phyloP scores from a whole-genome alignment of 2,797 vertebrate species.

The Todus mexicanus region DNA sequence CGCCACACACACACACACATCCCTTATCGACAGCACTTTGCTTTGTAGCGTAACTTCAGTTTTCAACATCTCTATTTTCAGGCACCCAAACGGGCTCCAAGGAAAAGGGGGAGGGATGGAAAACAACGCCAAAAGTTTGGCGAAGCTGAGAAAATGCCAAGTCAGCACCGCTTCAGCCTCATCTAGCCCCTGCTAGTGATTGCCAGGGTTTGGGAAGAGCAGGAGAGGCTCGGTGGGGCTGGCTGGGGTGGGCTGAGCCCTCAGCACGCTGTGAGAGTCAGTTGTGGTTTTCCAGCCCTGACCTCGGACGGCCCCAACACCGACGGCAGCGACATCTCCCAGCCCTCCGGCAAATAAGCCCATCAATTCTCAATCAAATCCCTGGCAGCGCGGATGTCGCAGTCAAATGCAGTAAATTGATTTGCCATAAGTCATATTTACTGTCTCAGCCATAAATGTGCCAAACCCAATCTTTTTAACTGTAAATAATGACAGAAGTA shows the following conservation, averaged over 20 bases:
- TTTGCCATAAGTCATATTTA: slow-evolving; percentile 45
- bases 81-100: neutral
- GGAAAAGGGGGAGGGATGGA: neutral
- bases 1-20: too few relatives aligned
- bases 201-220: neutral
- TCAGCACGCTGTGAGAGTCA: fast-evolving
- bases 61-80: neutral
- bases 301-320: fast-evolving
- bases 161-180: neutral
- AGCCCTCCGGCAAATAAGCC: neutral
- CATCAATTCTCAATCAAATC: neutral
- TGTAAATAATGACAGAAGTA: slow-evolving; percentile 35
- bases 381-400: neutral
- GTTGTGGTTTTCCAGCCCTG: neutral
- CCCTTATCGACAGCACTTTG: neutral
- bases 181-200: fast-evolving
- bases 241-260: neutral
- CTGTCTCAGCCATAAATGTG: slow-evolving; percentile 6
- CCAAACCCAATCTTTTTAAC: slow-evolving; percentile 14
- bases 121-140: neutral
- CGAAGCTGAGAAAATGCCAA: neutral
- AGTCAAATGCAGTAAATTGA: slow-evolving; percentile 16
- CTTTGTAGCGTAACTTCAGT: neutral
- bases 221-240: neutral
- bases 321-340: fast-evolving